Base-by-base conservation (phyloP, 1,140 invertebrate species). In the Archegozetes longisetosus region DNA sequence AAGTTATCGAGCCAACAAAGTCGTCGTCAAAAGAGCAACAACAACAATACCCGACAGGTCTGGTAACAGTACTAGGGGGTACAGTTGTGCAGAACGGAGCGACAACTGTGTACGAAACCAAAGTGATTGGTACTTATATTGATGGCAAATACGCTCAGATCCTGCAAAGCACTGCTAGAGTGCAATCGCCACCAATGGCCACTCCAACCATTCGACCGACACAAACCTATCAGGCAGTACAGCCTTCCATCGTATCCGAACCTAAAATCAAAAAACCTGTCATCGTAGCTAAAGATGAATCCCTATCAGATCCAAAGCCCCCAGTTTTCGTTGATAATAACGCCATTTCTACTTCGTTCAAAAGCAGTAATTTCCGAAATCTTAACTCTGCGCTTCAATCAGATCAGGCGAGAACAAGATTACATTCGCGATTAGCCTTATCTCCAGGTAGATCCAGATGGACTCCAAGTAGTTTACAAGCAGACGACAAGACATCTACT, bases 41-140 rank as follows among this genome's bases (percentile, higher is more conserved):
- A 58, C 58, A 26, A 51, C 58, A 62, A 54, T 84, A 72, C 82
- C 69, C 84, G 2, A 79, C 84, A 1, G 84, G 84, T 1, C 71
- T 88, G 46, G 84, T 88, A 0, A 87, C 85, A 1, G 84, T 81
- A 66, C 74, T 87, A 6, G 84, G 84, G 32, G 86, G 85, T 23
- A 88, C 84, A 2, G 80, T 88, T 29, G 80, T 88, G 2, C 83
- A 85, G 67, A 82, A 88, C 68, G 86, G 86, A 1, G 67, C 83
- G 0, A 88, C 85, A 0, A 89, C 86, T 1, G 81, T 88, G 9
- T 84, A 87, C 66, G 85, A 88, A 73, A 89, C 86, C 0, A 86
- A 82, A 67, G 86, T 89, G 14, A 84, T 89, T 66, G 86, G 86
- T 2, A 89, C 86, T 4, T 86, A 84, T 66, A 86, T 89, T 65